A percentile compares a stretch with the other conserved stretches of the same genome.
Evolutionary conservation across 1,140 invertebrate genomes (phyloP).

Genomic region (Eulimnadia texana): DNA sequence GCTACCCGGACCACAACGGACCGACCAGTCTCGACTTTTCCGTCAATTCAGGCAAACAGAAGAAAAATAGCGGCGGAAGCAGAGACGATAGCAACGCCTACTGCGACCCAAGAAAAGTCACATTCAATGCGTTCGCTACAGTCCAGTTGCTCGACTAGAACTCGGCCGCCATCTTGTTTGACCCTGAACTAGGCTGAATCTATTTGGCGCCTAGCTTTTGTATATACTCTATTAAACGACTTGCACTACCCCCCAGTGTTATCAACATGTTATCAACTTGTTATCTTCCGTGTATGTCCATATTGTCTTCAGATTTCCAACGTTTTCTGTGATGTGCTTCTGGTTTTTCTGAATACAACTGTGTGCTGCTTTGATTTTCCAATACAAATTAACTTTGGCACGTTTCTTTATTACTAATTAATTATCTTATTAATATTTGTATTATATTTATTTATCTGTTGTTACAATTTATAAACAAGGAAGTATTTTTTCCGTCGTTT

Average conservation of each 20-base stretch:
- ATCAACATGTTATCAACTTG: too few relatives aligned
- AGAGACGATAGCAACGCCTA: not conserved
- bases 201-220: not conserved
- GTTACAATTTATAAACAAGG: too few relatives aligned
- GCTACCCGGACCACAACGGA: not conserved
- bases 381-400: too few relatives aligned
- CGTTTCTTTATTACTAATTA: too few relatives aligned
- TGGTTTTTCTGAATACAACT: too few relatives aligned
- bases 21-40: not conserved
- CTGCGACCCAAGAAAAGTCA: not conserved
- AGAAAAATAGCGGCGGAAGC: not conserved
- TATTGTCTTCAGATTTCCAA: too few relatives aligned
- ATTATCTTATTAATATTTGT: too few relatives aligned
- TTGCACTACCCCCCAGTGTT: not conserved
- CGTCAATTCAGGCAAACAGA: not conserved
- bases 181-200: not conserved
- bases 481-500: too few relatives aligned
- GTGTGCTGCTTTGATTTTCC: too few relatives aligned
- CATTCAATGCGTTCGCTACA: not conserved
- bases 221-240: not conserved
- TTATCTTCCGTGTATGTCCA: too few relatives aligned
- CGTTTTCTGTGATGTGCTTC: too few relatives aligned
- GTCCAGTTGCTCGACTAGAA: not conserved
- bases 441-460: too few relatives aligned
- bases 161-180: not conserved